Base-by-base conservation (phyloP, 2,888 invertebrate genomes). In the Lacanobia oleracea region DNA sequence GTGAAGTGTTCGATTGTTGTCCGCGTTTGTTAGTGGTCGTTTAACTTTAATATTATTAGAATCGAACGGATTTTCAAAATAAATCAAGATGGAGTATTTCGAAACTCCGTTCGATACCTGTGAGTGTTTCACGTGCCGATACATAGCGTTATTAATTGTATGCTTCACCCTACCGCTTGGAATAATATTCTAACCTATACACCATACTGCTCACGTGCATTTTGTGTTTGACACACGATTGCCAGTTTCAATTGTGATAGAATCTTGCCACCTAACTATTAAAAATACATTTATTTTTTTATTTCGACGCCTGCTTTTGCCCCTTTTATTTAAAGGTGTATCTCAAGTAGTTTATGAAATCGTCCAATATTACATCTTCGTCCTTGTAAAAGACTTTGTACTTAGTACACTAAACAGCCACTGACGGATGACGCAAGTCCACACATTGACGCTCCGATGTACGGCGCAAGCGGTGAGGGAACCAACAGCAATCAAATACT, bases 281-380 rank as follows among this genome's bases (percentile, higher is more conserved):
- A 87, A 86, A 72, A 66, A 77, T 65, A 48, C 21, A 61, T 86
- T 86, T 48, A 84, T 89, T 86, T 90, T 91, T 89, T 91, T 85
- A 88, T 88, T 89, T 89, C 83, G 88, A 87, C 87, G 88, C 89
- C 88, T 88, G 90, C 89, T 91, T 91, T 90, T 90, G 87, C 90
- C 92, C 85, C 77, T 85, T 83, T 87, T 75, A 75, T 80, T 86
- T 86, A 86, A 86, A 79, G 80, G 84, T 86, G 85, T 86, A 85
- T 87, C 87, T 88, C 89, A 87, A 89, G 88, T 91, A 90, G 88
- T 90, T 90, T 90, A 92, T 88, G 86, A 92, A 94, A 94, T 94
- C 95, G 95, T 95, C 95, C 95, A 95, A 91, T 91, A 87, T 92
- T 90, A 95, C 91, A 95, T 94, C 95, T 95, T 95, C 96, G 96